These are phyloP conservation scores for Colaptes auratus DNA, from an alignment of 2,113 vertebrate genomes.

Conservation along the genomic window DNA sequence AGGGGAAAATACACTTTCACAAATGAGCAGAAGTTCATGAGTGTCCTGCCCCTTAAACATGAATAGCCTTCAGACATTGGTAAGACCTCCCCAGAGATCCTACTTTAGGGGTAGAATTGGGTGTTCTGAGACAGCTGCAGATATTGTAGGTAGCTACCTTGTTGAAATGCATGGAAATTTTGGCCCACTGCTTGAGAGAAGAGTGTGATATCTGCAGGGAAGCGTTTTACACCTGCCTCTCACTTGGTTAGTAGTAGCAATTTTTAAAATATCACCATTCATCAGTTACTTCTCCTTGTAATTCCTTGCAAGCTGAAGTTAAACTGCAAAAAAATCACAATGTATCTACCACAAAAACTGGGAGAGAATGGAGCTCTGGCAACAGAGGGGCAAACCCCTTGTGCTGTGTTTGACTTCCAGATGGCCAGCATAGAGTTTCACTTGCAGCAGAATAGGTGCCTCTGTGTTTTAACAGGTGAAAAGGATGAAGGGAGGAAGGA, in stretches of 20 bases:
- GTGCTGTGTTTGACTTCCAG: not conserved
- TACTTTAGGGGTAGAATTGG: not conserved
- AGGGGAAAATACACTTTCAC: not conserved
- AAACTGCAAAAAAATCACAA: not conserved
- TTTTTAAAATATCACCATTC: not conserved
- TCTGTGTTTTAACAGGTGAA: not conserved
- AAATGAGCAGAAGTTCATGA: not conserved
- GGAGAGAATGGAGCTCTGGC: not conserved
- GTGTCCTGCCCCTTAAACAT: not conserved
- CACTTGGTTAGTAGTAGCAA: not conserved
- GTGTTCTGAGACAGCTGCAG: not conserved
- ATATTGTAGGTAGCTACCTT: not conserved
- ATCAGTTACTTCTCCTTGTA: not conserved
- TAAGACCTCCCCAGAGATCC: not conserved
- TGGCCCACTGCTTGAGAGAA: not conserved
- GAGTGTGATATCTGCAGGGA: not conserved
- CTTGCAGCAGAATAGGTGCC: not conserved
- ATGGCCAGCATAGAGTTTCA: not conserved
- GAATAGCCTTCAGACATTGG: not conserved
- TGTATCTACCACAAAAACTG: not conserved
- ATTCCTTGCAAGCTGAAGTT: not conserved
- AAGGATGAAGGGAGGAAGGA: not conserved
- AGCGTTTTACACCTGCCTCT: not conserved
- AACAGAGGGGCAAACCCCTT: not conserved
- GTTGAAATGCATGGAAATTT: not conserved